Evolutionary conservation across 2,797 vertebrate species (phyloP), one percentile per base, ranked within the genome.

Genomic region (Molossus alvarezi): DNA sequence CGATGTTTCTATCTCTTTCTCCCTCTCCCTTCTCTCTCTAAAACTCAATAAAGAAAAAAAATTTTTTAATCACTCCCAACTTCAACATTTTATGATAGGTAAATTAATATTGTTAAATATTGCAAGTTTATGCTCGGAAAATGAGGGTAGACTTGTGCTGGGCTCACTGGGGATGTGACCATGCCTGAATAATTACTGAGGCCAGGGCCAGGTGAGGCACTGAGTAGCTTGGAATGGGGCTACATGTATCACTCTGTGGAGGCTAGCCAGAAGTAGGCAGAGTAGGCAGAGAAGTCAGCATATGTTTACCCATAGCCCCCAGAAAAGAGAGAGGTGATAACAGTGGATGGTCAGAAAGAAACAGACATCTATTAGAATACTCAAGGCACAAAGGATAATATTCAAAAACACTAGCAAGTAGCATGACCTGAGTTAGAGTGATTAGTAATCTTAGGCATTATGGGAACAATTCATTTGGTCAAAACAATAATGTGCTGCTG

Each of bases 61-160:
- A 3, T 45, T 45, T 45, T 45, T 45, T 45, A 45, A 45, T 92
- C 45, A 60, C 25, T 77, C 84, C 21, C 27, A 81, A 53, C 29
- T 67, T 14, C 9, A 58, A 21, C 17, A 79, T 95, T 81, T 33
- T 91, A 55, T 64, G 4, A 67, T 12, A 91, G 15, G 57, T 82
- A 69, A 79, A 69, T 62, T 82, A 79, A 79, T 88, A 51, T 80
- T 11, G 37, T 88, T 96, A 86, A 94, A 88, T 86, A 79, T 92
- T 92, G 48, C n/a, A 95, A 85, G 37, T 79, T 37, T 62, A 29
- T 92, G 45, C 48, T 95, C 41, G 88, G 77, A 67, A 95, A 81
- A 62, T 65, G 21, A 25, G 29, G 7, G 7, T 18, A 33, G 25
- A 73, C 4, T 15, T 72, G 3, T 41, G 11, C 23, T n/a, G 41